Evolutionary conservation across 2,797 vertebrate species (phyloP), one percentile per base, ranked within the genome.

Genomic region (Myoxocephalus aenaeus): DNA sequence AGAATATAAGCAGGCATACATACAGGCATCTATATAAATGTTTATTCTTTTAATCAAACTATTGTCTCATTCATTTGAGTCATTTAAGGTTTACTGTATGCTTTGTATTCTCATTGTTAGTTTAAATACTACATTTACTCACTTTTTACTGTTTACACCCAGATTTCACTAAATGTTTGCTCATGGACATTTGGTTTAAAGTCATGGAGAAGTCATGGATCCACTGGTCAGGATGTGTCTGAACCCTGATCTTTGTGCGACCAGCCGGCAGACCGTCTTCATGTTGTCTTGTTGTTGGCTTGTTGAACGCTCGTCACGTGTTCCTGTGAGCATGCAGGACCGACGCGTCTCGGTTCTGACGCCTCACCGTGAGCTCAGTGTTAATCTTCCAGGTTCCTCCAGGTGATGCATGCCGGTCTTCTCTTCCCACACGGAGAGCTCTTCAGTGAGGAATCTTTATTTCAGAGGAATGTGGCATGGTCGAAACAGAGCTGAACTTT

Each of bases 381-480:
- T 89, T 87, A 76, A 82, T 92, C 92, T 84, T 86, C 1, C 85
- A 95, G 95, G 95, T 95, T 93, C 95, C 95, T 93, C 29, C 72
- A 44, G 15, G 4, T 40, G 51, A 53, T 84, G 85, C 89, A 88
- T 88, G 84, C 36, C 22, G 46, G 44, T 76, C 72, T 34, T 64
- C 65, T 86, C 36, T 69, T 68, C 53, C 25, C 36, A 40, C 42
- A 20, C 27, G 17, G 74, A 13, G 62, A 48, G 12, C 59, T 73
- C 92, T 59, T 38, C 86, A 74, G 66, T 14, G 12, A 9, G 25
- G n/a, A 48, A 2, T 73, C 66, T 77, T 74, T 67, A n/a, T 73
- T 73, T 70, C 75, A 81, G 67, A 75, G 51, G 75, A 86, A 88
- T 79, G 81, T 63, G 64, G 83, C 84, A 87, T 86, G 84, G 32